phyloP scores from a whole-genome alignment of 2,113 vertebrate genomes.

The Uropsilus gracilis region DNA sequence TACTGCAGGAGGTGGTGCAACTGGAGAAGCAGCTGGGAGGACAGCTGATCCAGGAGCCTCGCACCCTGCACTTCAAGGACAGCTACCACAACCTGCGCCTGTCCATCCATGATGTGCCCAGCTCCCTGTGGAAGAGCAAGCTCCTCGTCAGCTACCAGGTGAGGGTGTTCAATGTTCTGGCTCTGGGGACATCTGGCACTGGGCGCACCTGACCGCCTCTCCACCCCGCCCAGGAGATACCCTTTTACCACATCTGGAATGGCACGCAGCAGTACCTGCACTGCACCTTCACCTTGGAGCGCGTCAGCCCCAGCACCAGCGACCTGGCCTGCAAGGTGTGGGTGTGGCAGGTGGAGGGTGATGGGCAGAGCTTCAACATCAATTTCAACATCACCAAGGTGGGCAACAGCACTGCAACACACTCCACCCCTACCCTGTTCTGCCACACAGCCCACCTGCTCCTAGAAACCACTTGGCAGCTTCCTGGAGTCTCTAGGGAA shows the following conservation, averaged over 20 bases:
- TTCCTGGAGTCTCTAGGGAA: neutral
- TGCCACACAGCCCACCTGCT: neutral
- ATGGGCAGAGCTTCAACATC: conserved; percentile 96
- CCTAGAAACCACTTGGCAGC: neutral
- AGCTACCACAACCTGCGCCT: conserved; percentile 99
- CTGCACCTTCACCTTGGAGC: conserved; percentile 98
- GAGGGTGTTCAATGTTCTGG: neutral
- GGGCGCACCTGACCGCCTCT: neutral
- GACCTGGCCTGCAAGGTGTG: conserved; percentile 98
- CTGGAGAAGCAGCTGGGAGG: conserved; percentile 98
- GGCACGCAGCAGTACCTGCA: conserved; percentile 96
- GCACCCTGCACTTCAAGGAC: conserved; percentile 98
- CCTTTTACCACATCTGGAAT: conserved; percentile 98
- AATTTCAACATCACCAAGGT: conserved; percentile 98
- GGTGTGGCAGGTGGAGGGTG: conserved; percentile 99
- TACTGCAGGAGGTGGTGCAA: conserved; percentile 95
- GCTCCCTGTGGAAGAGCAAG: conserved; percentile 98
- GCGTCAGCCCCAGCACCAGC: conserved; percentile 94
- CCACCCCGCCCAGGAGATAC: conserved; percentile 91
- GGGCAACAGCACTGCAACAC: neutral
- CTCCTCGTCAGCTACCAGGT: conserved; percentile 98
- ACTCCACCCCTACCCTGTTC: neutral
- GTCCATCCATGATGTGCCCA: conserved; percentile 98
- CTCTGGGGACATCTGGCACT: neutral
- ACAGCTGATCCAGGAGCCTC: conserved; percentile 96